Evolutionary conservation across 2,797 vertebrate genomes (phyloP).

Genomic region (Sciurus vulgaris): DNA sequence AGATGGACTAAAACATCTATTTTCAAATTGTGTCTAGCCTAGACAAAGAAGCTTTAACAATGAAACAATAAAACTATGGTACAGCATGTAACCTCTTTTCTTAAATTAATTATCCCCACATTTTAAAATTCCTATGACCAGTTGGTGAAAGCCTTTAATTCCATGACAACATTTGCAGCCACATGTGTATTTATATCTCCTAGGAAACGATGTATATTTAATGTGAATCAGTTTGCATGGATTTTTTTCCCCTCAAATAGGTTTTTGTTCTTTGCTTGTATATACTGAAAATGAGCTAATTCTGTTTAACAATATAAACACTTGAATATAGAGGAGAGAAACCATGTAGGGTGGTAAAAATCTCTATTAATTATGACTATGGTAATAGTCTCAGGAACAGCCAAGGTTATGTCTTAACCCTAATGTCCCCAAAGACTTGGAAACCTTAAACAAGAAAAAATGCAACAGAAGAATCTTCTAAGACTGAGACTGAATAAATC

Average conservation of each 20-base stretch:
- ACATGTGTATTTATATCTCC: not conserved
- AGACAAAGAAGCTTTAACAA: slow-evolving; percentile 38
- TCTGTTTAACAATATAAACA: not conserved
- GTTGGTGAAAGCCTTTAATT: not conserved
- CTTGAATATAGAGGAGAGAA: not conserved
- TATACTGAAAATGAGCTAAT: not conserved
- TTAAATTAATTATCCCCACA: not conserved
- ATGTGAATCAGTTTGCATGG: not conserved
- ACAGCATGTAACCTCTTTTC: not conserved
- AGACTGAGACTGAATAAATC: slow-evolving; percentile 65
- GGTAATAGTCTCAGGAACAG: not conserved
- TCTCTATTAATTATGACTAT: not conserved
- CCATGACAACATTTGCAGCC: not conserved
- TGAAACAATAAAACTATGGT: not conserved
- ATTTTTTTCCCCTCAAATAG: slow-evolving; percentile 45
- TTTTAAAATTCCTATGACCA: not conserved
- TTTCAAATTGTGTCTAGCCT: not conserved
- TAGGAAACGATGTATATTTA: slow-evolving; percentile 25
- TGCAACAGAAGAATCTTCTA: slow-evolving; percentile 36
- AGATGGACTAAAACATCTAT: not conserved
- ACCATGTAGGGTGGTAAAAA: not conserved
- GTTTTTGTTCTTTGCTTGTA: not conserved
- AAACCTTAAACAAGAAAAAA: slow-evolving; percentile 36
- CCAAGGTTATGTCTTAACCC: not conserved
- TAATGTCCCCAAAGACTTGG: slow-evolving; percentile 7